Base-by-base conservation (phyloP, 2,113 vertebrate species). In the Muntiacus muntjak region DNA sequence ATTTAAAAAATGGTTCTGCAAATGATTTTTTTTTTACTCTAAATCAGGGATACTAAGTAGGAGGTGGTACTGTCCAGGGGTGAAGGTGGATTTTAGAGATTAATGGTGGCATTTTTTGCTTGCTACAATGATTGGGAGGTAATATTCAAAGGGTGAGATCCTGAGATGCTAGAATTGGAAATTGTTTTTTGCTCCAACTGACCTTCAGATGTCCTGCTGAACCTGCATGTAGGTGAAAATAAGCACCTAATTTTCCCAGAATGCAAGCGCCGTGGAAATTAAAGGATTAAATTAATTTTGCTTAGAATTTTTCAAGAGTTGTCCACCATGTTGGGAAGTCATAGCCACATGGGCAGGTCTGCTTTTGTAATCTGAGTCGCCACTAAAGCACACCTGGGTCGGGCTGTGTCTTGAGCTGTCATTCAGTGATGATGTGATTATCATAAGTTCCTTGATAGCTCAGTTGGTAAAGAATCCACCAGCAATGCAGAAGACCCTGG, bases 1-100 rank as follows among this genome's bases (percentile, higher is more conserved):
- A 92, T 74, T 91, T 96, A 30, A 25, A 47, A 94, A 94, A 52
- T 54, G 58, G 54, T 97, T 78, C 74, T 92, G n/a, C 33, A 95
- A 95, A 85, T 26, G 92, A 60, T 16, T 21, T n/a, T 13, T 50
- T 45, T 89, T 91, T 86, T n/a, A 94, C 12, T 95, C 21, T 89
- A 97, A 90, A 78, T 89, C 33, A 58, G 55, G 87, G 15, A 16
- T 89, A 89, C 50, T 45, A 93, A 57, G 83, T 86, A 45, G 58
- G 13, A 86, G 36, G 9, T 28, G 9, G 50, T 76, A 55, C 33
- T 85, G 8, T 67, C 25, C 7, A 4, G 50, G 23, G 52, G 5
- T 7, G 13, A 26, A 40, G 57, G 17, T 28, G 15, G 26, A 84
- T 88, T 94, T 92, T 83, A 94, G 62, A 94, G 92, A 79, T 91